phyloP scores from a whole-genome alignment of 1,140 invertebrate genomes.

The Lamellibrachia luymesi region DNA sequence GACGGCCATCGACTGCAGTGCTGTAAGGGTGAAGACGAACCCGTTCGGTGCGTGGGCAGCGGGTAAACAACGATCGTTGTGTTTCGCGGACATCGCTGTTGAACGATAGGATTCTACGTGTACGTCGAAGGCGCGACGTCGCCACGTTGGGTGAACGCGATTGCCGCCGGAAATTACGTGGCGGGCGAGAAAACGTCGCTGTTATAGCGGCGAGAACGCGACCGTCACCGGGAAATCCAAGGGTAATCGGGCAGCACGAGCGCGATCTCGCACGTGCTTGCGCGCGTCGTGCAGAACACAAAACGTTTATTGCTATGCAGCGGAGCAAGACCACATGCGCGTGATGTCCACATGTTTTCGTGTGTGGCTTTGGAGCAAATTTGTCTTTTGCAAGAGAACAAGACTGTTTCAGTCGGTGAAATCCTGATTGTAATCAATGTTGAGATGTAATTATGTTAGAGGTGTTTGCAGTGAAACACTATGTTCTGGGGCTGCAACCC shows the following conservation, averaged over 20 bases:
- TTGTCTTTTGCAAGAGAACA: slow-evolving; percentile 1
- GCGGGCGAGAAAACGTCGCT: not conserved
- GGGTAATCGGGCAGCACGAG: not conserved
- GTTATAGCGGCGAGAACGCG: not conserved
- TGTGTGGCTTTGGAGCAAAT: not conserved
- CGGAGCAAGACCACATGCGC: not conserved
- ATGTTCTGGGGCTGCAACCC: not conserved
- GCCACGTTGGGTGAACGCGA: not conserved
- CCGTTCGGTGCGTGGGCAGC: not conserved
- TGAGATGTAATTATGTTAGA: not conserved
- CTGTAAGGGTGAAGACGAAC: not conserved
- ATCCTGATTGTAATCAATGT: not conserved
- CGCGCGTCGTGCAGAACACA: not conserved
- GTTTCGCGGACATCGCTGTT: not conserved
- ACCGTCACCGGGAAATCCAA: not conserved
- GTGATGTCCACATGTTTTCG: not conserved
- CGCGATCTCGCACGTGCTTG: not conserved
- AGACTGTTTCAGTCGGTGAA: not conserved
- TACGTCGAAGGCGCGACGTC: not conserved
- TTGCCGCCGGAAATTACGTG: not conserved
- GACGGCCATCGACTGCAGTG: not conserved
- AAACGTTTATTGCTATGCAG: not conserved
- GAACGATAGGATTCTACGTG: not conserved
- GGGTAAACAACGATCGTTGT: not conserved
- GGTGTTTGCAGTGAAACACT: not conserved